Evolutionary conservation across 2,113 vertebrate genomes (phyloP), one percentile per base, ranked within the genome.

Genomic region (Menidia beryllina): DNA sequence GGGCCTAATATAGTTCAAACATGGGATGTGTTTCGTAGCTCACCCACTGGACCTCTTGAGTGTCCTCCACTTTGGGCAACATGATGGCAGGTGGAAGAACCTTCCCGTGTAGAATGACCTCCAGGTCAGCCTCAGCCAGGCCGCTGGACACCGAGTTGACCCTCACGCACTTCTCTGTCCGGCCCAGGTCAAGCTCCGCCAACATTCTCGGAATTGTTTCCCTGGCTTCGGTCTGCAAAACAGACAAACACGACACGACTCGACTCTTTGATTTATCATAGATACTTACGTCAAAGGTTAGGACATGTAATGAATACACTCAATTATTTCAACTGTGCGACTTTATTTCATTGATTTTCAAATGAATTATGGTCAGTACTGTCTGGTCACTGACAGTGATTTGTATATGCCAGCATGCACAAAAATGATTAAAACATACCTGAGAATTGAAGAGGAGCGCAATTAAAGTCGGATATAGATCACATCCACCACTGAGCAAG

Each of bases 91-190:
- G 93, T 83, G 97, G 97, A 26, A 98, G 95, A 54, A 93, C 90
- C 55, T 82, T 91, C 4, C 93, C 94, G 72, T 93, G 91, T 67
- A 99, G 85, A 73, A 99, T 78, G 21, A 93, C 89, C 65, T 94
- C 89, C 43, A 99, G 91, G 91, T 99, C 98, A 30, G 91, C 92
- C 55, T 97, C 95, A 0, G 95, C 94, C 67, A 98, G 92, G 63
- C 95, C 95, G 0, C 98, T 99, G 84, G 97, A 97, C 75, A 97
- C 96, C 0, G 97, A 96, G 86, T 99, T 98, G 80, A 99, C 92
- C 79, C 97, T 89, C 63, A 99, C 97, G 52, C 97, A 98, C 78
- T 95, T 98, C 75, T 99, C 97, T 0, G 96, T 92, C 17, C 86
- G 88, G 21, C 96, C 96, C 67, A 98, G 83, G 59, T 96, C 91